A percentile compares a stretch with the other conserved stretches of the same genome.
These are phyloP conservation scores for Urocyon cinereoargenteus DNA, from an alignment of 2,797 vertebrate genomes.

Conservation along the genomic window DNA sequence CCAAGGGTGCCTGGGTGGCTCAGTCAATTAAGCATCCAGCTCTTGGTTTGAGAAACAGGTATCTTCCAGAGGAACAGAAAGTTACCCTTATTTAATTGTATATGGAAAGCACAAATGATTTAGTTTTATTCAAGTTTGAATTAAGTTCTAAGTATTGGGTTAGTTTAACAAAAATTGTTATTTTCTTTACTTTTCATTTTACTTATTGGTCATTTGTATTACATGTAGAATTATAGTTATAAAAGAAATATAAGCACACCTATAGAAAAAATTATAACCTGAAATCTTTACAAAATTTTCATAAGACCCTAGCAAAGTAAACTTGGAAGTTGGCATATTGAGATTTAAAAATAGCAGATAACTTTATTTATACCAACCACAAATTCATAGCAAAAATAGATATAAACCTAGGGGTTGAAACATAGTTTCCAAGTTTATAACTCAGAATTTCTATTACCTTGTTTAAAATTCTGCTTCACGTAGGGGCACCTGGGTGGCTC, in stretches of 20 bases:
- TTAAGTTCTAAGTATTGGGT: neutral
- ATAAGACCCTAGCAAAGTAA: slow-evolving; percentile 44
- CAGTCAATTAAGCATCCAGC: too few species aligned
- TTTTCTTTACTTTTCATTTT: slow-evolving; percentile 39
- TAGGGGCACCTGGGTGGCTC: neutral
- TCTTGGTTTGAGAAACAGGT: neutral
- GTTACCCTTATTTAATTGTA: neutral
- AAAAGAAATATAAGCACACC: neutral
- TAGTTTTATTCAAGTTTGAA: slow-evolving; percentile 29
- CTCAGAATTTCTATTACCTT: slow-evolving; percentile 40
- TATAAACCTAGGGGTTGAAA: neutral
- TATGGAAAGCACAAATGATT: neutral
- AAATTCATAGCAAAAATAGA: slow-evolving; percentile 40
- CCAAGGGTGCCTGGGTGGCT: too few species aligned
- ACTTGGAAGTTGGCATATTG: neutral
- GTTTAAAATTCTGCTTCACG: slow-evolving; percentile 50
- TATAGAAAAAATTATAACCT: neutral
- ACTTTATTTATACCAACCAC: slow-evolving; percentile 29
- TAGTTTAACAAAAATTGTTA: slow-evolving; percentile 27
- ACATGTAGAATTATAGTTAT: neutral
- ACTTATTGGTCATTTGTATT: slow-evolving; percentile 15
- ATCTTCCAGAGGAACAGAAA: neutral
- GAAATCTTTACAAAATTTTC: slow-evolving; percentile 29
- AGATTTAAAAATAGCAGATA: slow-evolving; percentile 25
- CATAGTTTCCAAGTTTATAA: neutral